Evolutionary conservation across 2,888 invertebrate genomes (phyloP).

Genomic region (Dynastes maya): DNA sequence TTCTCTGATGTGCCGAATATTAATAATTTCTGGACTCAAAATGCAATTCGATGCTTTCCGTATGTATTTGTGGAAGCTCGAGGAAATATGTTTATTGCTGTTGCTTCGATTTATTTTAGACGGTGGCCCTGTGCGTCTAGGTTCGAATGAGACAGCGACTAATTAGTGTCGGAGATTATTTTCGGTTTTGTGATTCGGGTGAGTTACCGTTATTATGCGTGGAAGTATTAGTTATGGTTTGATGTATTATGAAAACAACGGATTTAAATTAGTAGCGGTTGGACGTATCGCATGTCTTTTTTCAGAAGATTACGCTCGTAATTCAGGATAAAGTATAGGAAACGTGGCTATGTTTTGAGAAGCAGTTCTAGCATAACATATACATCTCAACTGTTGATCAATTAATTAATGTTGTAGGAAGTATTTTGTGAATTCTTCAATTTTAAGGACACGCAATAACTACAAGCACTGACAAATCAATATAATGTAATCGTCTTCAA

Average conservation of each 20-base stretch:
- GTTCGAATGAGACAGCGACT: slow-evolving; percentile 3
- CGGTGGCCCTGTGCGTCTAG: neutral
- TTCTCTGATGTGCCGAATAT: slow-evolving; percentile 33
- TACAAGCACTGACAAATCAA: too few relatives aligned
- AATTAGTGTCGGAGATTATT: slow-evolving; percentile 33
- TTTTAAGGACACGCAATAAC: too few relatives aligned
- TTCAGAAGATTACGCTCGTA: slow-evolving; percentile 12
- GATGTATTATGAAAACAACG: slow-evolving; percentile 41
- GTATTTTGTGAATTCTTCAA: too few relatives aligned
- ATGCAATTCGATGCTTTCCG: neutral
- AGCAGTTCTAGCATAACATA: neutral
- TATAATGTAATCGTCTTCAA: too few relatives aligned
- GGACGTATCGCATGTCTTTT: slow-evolving; percentile 16
- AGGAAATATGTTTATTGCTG: slow-evolving; percentile 28
- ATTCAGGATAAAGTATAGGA: slow-evolving; percentile 23
- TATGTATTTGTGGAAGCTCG: neutral
- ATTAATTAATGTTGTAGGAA: too few relatives aligned
- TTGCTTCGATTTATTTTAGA: slow-evolving; percentile 25
- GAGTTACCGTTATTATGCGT: slow-evolving; percentile 38
- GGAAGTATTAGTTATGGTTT: slow-evolving; percentile 42
- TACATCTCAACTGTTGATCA: too few relatives aligned
- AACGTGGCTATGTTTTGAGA: neutral
- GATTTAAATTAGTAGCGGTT: slow-evolving; percentile 35
- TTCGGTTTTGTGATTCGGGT: slow-evolving; percentile 29
- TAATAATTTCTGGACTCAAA: slow-evolving; percentile 25